A percentile compares a stretch with the other conserved stretches of the same genome.
phyloP scores from a whole-genome alignment of 2,797 vertebrate genomes.

The Peromyscus melanophrys region DNA sequence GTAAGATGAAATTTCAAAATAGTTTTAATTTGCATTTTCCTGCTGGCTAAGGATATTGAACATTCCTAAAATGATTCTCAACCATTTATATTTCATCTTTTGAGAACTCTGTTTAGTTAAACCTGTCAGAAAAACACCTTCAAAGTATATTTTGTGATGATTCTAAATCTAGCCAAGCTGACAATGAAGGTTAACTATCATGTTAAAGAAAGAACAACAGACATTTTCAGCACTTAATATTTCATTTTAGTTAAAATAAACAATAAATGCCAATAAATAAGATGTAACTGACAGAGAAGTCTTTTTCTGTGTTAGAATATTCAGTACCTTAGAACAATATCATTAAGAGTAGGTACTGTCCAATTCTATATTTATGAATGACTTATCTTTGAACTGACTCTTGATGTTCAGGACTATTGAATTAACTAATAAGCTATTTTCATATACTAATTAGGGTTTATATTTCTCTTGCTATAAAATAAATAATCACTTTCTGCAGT shows the following conservation, averaged over 20 bases:
- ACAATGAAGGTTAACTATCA: not conserved
- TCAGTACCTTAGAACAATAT: not conserved
- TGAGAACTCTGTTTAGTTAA: not conserved
- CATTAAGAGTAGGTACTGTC: not conserved
- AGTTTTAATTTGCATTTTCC: not conserved
- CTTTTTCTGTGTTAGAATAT: not conserved
- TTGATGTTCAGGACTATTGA: not conserved
- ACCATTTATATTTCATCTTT: not conserved
- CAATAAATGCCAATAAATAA: not conserved
- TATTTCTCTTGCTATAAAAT: not conserved
- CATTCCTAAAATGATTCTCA: not conserved
- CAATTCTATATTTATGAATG: not conserved
- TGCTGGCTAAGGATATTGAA: not conserved
- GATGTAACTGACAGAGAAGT: not conserved
- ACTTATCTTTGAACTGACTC: not conserved
- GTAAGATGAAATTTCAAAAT: not conserved
- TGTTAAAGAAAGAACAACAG: not conserved
- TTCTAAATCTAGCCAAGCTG: not conserved
- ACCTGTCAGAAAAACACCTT: not conserved
- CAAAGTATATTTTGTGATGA: not conserved
- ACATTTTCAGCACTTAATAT: not conserved
- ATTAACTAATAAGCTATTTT: not conserved
- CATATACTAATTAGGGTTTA: not conserved
- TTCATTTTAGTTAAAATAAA: slow-evolving; percentile 34
- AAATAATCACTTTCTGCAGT: not conserved